Conservation (phyloP, 2,113 vertebrate genomes). For the Ctenodactylus gundi region DNA sequence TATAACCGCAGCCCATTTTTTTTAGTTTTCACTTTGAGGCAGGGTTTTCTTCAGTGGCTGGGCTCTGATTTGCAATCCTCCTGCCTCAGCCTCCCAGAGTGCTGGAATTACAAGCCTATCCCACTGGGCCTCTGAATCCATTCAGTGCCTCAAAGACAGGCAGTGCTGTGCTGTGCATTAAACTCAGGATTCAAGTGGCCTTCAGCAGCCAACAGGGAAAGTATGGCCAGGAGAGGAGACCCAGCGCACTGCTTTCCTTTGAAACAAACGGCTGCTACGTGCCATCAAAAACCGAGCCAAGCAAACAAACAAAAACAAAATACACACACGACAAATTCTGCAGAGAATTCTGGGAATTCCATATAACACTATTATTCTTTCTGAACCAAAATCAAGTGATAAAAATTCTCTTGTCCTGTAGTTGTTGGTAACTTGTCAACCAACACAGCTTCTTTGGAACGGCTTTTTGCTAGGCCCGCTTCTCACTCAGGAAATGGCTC, state of each 20-base stretch:
- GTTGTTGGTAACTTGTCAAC: neutral
- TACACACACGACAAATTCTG: neutral
- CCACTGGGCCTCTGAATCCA: neutral
- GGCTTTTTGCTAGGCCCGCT: neutral
- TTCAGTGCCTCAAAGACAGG: neutral
- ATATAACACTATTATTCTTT: neutral
- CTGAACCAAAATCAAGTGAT: neutral
- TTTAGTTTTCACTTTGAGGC: too few relatives aligned
- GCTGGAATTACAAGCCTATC: too few relatives aligned
- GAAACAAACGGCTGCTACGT: neutral
- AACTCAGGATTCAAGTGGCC: neutral
- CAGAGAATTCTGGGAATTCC: neutral
- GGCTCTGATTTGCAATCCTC: too few relatives aligned
- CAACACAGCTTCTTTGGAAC: neutral
- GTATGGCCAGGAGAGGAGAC: neutral
- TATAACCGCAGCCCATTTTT: too few relatives aligned
- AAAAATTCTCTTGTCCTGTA: neutral
- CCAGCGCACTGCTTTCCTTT: neutral
- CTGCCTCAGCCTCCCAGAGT: too few relatives aligned
- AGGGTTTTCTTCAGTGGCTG: too few relatives aligned
- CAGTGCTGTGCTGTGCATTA: rapidly evolving
- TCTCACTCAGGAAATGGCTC: neutral
- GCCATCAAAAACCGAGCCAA: neutral
- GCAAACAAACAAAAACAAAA: neutral
- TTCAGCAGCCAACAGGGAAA: neutral